Percentiles rank a stretch among this genome's conserved stretches.
Evolutionary conservation across 2,888 invertebrate species (phyloP).

Genomic region (Apantesis nais): DNA sequence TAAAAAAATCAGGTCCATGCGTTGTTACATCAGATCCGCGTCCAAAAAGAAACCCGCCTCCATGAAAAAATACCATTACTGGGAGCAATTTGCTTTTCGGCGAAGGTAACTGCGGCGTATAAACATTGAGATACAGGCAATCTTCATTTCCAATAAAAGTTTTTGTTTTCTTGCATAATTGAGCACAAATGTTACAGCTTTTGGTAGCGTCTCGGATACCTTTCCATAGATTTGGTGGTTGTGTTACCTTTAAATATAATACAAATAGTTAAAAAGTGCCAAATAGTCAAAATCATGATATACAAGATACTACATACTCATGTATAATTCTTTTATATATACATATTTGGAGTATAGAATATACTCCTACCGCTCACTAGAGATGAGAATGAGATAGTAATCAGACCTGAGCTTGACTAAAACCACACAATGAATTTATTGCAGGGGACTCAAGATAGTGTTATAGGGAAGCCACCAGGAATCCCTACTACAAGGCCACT

Average conservation of each 20-base stretch:
- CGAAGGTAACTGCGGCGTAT: conserved; percentile 81
- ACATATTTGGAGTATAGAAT: too few relatives aligned
- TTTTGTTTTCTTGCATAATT: conserved; percentile 84
- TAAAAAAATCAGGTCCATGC: conserved; percentile 76
- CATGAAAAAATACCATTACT: conserved; percentile 80
- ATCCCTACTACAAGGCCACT: too few relatives aligned
- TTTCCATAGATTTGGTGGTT: conserved; percentile 80
- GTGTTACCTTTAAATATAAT: conserved; percentile 65
- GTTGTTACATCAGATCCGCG: conserved; percentile 69
- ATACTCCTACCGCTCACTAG: too few relatives aligned
- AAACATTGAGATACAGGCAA: conserved; percentile 90
- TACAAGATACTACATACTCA: too few relatives aligned
- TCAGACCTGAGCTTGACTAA: too few relatives aligned
- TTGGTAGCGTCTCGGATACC: conserved; percentile 87
- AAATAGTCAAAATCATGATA: neutral
- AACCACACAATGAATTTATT: too few relatives aligned
- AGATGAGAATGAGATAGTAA: too few relatives aligned
- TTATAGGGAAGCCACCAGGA: too few relatives aligned
- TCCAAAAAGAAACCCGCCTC: conserved; percentile 79
- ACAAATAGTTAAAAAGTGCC: neutral
- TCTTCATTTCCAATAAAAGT: conserved; percentile 84
- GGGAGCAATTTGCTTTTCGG: conserved; percentile 52
- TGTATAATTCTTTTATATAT: too few relatives aligned
- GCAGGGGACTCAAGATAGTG: too few relatives aligned
- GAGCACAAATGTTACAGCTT: conserved; percentile 87